Percentiles rank a stretch among this genome's conserved stretches.
Evolutionary conservation across 2,797 vertebrate genomes (phyloP).

Genomic region (Syngnathus acus): DNA sequence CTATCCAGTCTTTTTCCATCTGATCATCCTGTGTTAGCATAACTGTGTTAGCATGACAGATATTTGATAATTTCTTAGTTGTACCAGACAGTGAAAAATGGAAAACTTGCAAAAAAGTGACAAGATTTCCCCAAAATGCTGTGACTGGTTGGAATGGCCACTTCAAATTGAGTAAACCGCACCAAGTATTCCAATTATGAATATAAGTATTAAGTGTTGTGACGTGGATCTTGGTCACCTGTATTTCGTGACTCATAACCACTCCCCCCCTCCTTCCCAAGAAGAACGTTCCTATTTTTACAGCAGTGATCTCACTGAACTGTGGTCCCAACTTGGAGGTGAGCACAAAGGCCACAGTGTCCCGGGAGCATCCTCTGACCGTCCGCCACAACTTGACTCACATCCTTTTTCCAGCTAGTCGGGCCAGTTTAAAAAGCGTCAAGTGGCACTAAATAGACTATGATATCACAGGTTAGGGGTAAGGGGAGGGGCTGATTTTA

Average conservation of each 20-base stretch:
- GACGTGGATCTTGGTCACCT: slow-evolving; percentile 20
- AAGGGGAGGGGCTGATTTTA: slow-evolving; percentile 28
- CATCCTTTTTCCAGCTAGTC: slow-evolving; percentile 56
- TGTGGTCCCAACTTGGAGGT: slow-evolving; percentile 19
- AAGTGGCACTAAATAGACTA: slow-evolving; percentile 37
- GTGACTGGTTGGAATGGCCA: not conserved
- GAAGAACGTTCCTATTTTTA: slow-evolving; percentile 31
- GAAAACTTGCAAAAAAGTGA: too few relatives aligned
- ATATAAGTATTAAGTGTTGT: not conserved
- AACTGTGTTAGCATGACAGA: not conserved
- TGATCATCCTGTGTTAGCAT: not conserved
- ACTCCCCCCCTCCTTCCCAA: not conserved
- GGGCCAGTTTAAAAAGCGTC: slow-evolving; percentile 52
- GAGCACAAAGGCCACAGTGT: slow-evolving; percentile 62
- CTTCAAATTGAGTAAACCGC: too few relatives aligned
- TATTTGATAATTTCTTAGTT: not conserved
- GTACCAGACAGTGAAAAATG: too few relatives aligned
- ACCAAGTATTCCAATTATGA: too few relatives aligned
- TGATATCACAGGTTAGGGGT: slow-evolving; percentile 53
- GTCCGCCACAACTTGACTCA: slow-evolving; percentile 64
- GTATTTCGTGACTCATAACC: slow-evolving; percentile 32
- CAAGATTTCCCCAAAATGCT: too few relatives aligned
- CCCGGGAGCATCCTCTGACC: slow-evolving; percentile 38
- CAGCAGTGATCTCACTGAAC: slow-evolving; percentile 52
- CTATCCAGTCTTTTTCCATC: not conserved